These are phyloP conservation scores for Aplocera efformata DNA, from an alignment of 2,888 invertebrate species.

Conservation along the genomic window DNA sequence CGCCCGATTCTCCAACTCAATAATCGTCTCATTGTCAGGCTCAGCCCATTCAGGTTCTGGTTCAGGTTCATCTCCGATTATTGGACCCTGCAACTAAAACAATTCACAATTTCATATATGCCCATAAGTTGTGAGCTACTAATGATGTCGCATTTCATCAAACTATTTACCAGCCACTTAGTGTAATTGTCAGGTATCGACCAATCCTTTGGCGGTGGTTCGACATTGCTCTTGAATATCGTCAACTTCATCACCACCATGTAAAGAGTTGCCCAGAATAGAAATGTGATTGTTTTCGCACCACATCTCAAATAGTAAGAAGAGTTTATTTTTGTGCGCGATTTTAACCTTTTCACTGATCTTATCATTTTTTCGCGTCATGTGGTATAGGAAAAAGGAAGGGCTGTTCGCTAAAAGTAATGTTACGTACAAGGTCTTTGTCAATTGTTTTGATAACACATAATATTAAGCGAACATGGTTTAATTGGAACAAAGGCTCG, in stretches of 20 bases:
- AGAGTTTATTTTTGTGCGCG: slow-evolving; percentile 56
- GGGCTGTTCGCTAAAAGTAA: slow-evolving; percentile 19
- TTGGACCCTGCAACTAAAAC: slow-evolving; percentile 62
- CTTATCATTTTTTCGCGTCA: slow-evolving; percentile 60
- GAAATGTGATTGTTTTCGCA: slow-evolving; percentile 68
- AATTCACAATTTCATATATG: not conserved
- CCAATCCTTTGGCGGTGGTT: slow-evolving; percentile 58
- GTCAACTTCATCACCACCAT: slow-evolving; percentile 74
- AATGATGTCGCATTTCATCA: not conserved
- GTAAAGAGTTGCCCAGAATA: slow-evolving; percentile 72
- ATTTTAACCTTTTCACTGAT: slow-evolving; percentile 55
- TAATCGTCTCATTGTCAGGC: slow-evolving; percentile 59
- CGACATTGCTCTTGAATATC: slow-evolving; percentile 64
- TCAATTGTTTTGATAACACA: slow-evolving; percentile 22
- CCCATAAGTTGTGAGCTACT: not conserved
- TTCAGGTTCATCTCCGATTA: slow-evolving; percentile 53
- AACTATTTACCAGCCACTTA: slow-evolving; percentile 65
- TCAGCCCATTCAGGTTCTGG: slow-evolving; percentile 52
- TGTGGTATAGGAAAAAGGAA: slow-evolving; percentile 43
- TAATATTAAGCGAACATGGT: slow-evolving; percentile 39
- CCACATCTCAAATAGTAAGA: slow-evolving; percentile 66
- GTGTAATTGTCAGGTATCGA: slow-evolving; percentile 71
- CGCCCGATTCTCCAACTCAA: slow-evolving; percentile 73
- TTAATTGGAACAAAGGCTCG: slow-evolving; percentile 21
- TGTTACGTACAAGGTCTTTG: slow-evolving; percentile 18